These are phyloP conservation scores for Azemiops feae DNA, from an alignment of 2,113 vertebrate species.

Conservation along the genomic window DNA sequence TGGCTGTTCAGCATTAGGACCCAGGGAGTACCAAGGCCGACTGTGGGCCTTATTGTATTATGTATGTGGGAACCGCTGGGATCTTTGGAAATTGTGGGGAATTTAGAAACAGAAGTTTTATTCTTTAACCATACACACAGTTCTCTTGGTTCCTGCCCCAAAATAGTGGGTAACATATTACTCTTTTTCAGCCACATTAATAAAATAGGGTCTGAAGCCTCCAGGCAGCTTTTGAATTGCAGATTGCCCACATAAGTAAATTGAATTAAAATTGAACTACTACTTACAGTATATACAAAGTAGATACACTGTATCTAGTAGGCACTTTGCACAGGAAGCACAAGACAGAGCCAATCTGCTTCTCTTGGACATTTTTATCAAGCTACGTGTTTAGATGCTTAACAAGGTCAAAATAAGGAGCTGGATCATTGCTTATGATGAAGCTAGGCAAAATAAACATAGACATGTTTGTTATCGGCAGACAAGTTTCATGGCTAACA, in stretches of 20 bases:
- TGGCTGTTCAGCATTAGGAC: not conserved
- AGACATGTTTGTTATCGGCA: not conserved
- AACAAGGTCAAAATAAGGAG: not conserved
- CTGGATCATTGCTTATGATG: not conserved
- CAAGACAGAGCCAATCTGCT: not conserved
- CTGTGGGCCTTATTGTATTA: not conserved
- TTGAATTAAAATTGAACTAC: not conserved
- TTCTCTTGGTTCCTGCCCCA: not conserved
- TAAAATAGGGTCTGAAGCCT: not conserved
- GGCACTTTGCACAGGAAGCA: not conserved
- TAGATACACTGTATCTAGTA: not conserved
- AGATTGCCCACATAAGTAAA: not conserved
- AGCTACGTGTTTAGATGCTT: not conserved
- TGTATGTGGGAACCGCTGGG: not conserved
- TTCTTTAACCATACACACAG: not conserved
- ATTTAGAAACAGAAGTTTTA: not conserved
- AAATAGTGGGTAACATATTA: not conserved
- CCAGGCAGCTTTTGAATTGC: not conserved
- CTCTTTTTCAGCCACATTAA: not conserved
- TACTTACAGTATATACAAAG: not conserved
- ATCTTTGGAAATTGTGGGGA: not conserved
- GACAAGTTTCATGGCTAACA: not conserved
- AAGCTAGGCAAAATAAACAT: not conserved
- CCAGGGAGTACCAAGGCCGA: not conserved
- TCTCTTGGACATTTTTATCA: not conserved